Evolutionary conservation across 2,113 vertebrate genomes (phyloP), one percentile per base, ranked within the genome.

Genomic region (Hipposideros armiger): DNA sequence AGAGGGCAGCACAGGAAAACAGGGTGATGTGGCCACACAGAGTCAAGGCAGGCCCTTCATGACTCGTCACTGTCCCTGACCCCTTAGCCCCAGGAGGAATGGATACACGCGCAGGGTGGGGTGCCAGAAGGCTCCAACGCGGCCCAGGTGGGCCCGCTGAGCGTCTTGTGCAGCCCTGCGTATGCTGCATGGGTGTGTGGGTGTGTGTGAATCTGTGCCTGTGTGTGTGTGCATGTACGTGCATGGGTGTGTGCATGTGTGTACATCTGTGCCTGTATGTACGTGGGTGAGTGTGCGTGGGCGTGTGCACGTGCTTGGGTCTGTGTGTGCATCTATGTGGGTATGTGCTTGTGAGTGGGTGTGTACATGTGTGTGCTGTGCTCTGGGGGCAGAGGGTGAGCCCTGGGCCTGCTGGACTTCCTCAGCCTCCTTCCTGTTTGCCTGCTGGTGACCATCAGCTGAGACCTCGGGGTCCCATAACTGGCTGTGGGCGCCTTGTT

Each of bases 11-110:
- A 1, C 32, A 13, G 52, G 83, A 50, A 52, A 26, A 4, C 5
- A 26, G 42, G 36, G 32, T 7, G 32, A 52, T 0, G 11, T 58
- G 54, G 30, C 36, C 24, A 14, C 74, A 17, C 52, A 7, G 62
- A 6, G 7, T n/a, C 32, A 47, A 10, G 40, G 87, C n/a, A 40
- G 17, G 30, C 30, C 64, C 52, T 1, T 40, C 82, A 54, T 13
- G 45, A 26, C 19, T 5, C 19, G 3, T 32, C n/a, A 7, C 22
- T 9, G 4, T 72, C 64, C 24, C 3, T 40, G 42, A 42, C 32
- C 62, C 84, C 26, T 2, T 0, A 0, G 13, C 5, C n/a, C 0
- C 3, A 1, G 40, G 9, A 32, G 42, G 30, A 14, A 1, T 4
- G 70, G 62, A 14, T 14, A 11, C 40, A 20, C 5, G 1, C 22